Base-by-base conservation (phyloP, 2,888 invertebrate species). In the Papilio gigon region DNA sequence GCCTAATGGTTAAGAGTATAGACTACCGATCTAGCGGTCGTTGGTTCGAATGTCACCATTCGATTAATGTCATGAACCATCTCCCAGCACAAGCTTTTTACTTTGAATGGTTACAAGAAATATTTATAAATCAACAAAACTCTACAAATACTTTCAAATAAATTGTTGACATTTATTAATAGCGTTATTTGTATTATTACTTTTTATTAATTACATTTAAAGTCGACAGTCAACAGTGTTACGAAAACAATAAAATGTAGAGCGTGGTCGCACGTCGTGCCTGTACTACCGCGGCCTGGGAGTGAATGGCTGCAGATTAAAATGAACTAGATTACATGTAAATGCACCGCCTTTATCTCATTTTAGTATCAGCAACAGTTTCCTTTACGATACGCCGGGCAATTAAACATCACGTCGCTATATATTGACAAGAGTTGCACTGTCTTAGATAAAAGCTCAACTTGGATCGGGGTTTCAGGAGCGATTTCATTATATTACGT, bases 271-370 rank as follows among this genome's bases (percentile, higher is more conserved):
- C 30, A 64, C 56, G 47, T 37, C 68, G 64, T 50, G 64, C 33
- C 42, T 40, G 59, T 50, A 60, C 60, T 68, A 40, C 20, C 68
- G 44, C 35, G 37, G 47, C 68, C 27, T 58, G 12, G 63, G 27
- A 68, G 68, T 50, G 68, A 64, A 65, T 60, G 68, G 50, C 20
- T 68, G 53, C 50, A 40, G 65, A 69, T 69, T 65, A 65, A 53
- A 65, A 65, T 65, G 59, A 50, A 61, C 69, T 17, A 61, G 69
- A 69, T 69, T 42, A 56, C 68, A 69, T 69, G 68, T 60, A 65
- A 62, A 65, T 65, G 42, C 25, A 61, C 65, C 65, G 35, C 65
- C 65, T 62, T 65, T 69, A 69, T 69, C 65, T 53, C 1, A 5
- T 27, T 33, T 30, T 22, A 8, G 65, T 69, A 65, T 69, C 69